Conservation (phyloP, 2,113 vertebrate genomes). For the Ameiurus melas region DNA sequence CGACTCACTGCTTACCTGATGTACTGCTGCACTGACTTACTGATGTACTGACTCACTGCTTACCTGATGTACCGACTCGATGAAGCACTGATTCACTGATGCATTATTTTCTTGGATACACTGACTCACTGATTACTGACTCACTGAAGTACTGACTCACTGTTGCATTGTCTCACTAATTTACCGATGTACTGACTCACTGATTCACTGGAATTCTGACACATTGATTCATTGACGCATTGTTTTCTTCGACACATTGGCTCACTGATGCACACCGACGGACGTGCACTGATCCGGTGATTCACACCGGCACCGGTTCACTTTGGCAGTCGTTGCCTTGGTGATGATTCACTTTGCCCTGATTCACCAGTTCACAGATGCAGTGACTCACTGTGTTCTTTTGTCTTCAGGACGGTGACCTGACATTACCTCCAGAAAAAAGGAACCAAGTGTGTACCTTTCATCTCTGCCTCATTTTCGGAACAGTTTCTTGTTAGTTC, state of each 20-base stretch:
- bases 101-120: too few relatives aligned
- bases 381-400: neutral
- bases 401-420: constrained; percentile 86
- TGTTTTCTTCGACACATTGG: neutral
- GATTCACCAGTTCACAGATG: neutral
- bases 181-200: neutral
- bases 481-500: neutral
- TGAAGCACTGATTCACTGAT: neutral
- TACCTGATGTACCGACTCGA: neutral
- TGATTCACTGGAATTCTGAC: neutral
- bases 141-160: neutral
- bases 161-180: neutral
- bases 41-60: neutral
- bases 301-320: neutral
- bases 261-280: neutral
- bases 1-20: neutral
- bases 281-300: neutral
- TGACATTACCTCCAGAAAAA: constrained; percentile 90
- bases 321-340: neutral
- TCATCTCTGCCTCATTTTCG: neutral
- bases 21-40: neutral
- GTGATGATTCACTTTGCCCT: neutral
- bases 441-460: constrained; percentile 84
- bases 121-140: neutral
- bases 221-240: neutral